Conservation (phyloP, 2,888 invertebrate species). For the Eulithis testata region DNA sequence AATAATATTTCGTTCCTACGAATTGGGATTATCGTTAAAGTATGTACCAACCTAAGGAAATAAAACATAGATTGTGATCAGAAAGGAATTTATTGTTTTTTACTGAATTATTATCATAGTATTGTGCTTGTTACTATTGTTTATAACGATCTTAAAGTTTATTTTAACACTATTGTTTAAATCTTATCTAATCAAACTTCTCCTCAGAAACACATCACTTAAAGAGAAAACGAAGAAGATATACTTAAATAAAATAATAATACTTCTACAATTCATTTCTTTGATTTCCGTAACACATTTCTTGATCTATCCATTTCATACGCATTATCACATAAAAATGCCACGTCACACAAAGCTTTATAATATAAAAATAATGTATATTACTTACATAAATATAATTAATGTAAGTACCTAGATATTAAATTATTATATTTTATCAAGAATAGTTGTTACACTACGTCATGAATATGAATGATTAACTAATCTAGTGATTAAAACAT, state of each 20-base stretch:
- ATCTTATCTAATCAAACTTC: conserved; percentile 52
- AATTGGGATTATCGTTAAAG: too few species aligned
- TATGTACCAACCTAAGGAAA: not conserved
- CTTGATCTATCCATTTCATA: conserved; percentile 38
- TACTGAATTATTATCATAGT: conserved; percentile 11
- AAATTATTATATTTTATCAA: conserved; percentile 5
- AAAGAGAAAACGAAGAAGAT: conserved; percentile 20
- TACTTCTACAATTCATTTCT: conserved; percentile 41
- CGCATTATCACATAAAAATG: conserved; percentile 44
- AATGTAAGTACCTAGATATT: not conserved
- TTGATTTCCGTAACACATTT: conserved; percentile 26
- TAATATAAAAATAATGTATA: conserved; percentile 18
- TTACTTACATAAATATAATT: not conserved
- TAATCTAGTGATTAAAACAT: conserved; percentile 1
- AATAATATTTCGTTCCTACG: too few species aligned
- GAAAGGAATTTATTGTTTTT: conserved; percentile 20
- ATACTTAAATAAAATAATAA: conserved; percentile 39
- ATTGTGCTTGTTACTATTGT: conserved; percentile 27
- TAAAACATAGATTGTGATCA: conserved; percentile 25
- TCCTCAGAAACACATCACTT: conserved; percentile 48
- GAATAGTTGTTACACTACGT: not conserved
- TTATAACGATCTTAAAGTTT: conserved; percentile 26
- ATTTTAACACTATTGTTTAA: conserved; percentile 13
- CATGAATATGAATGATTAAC: conserved; percentile 1
- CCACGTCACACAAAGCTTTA: conserved; percentile 31